phyloP scores from a whole-genome alignment of 2,113 vertebrate species.

The Varanus komodoensis region DNA sequence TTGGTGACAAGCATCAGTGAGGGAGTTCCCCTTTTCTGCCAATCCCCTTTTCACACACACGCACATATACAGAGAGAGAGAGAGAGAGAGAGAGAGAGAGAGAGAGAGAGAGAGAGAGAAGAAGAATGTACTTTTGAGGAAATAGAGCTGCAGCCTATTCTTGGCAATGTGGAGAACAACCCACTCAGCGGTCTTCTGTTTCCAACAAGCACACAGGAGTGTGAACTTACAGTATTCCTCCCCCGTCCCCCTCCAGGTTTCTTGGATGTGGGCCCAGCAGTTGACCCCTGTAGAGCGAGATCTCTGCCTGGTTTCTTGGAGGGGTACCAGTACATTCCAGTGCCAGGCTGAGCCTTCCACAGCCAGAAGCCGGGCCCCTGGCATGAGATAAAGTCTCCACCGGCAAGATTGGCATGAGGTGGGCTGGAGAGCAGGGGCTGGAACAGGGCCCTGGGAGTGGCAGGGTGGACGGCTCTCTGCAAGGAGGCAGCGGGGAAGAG shows the following conservation, averaged over 20 bases:
- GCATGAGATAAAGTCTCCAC: conserved; percentile 2
- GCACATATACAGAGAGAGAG: no score
- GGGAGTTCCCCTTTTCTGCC: not conserved
- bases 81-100: no score
- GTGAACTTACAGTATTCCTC: not conserved
- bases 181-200: not conserved
- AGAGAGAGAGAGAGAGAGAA: no score
- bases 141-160: not conserved
- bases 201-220: not conserved
- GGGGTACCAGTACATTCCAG: conserved; percentile 46
- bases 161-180: not conserved
- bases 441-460: not conserved
- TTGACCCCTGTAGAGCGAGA: conserved; percentile 30
- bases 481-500: not conserved
- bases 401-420: conserved; percentile 6
- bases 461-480: not conserved
- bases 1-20: no score
- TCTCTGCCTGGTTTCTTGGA: conserved; percentile 40
- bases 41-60: not conserved
- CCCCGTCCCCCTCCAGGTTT: not conserved
- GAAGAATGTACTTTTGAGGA: no score
- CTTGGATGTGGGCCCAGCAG: conserved; percentile 31
- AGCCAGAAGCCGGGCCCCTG: not conserved
- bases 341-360: conserved; percentile 25
- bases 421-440: not conserved